Evolutionary conservation across 2,888 invertebrate genomes (phyloP).

Genomic region (Microchrysa polita): DNA sequence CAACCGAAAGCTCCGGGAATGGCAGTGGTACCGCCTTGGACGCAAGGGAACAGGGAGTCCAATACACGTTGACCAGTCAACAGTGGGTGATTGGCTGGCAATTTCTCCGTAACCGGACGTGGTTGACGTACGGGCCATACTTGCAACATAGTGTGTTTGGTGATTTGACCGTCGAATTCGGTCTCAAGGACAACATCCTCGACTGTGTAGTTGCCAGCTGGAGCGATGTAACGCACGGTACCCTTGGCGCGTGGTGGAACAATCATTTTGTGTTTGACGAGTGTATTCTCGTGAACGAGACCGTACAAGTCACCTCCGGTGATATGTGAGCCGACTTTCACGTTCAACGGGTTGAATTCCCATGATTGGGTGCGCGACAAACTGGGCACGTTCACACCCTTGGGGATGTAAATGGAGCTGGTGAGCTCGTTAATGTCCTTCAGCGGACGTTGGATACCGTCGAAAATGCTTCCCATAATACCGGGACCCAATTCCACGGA

Average conservation of each 20-base stretch:
- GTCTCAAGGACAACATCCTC: constrained; percentile 96
- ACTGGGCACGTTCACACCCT: constrained; percentile 96
- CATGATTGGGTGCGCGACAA: constrained; percentile 82
- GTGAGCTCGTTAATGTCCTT: constrained; percentile 95
- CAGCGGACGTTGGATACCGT: constrained; percentile 98
- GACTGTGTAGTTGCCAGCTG: constrained; percentile 91
- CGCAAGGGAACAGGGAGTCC: constrained; percentile 98
- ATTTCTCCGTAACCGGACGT: constrained; percentile 95
- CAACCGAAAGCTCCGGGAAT: constrained; percentile 99
- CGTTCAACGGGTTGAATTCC: constrained; percentile 90
- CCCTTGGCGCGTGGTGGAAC: constrained; percentile 95
- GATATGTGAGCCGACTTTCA: constrained; percentile 95
- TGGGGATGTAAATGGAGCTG: constrained; percentile 98
- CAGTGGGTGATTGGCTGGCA: constrained; percentile 97
- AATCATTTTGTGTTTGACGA: constrained; percentile 97
- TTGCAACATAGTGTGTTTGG: constrained; percentile 95
- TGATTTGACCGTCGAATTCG: constrained; percentile 96
- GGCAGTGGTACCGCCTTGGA: constrained; percentile 98
- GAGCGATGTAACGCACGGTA: constrained; percentile 94
- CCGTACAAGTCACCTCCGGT: constrained; percentile 99
- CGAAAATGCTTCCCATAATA: constrained; percentile 99
- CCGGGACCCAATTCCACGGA: constrained; percentile 99
- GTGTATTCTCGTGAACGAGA: constrained; percentile 94
- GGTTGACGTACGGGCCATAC: constrained; percentile 99
- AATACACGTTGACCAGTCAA: constrained; percentile 98